Percentiles rank a stretch among this genome's conserved stretches.
Conservation (phyloP, 2,888 invertebrate species). For the Axea sp. region DNA sequence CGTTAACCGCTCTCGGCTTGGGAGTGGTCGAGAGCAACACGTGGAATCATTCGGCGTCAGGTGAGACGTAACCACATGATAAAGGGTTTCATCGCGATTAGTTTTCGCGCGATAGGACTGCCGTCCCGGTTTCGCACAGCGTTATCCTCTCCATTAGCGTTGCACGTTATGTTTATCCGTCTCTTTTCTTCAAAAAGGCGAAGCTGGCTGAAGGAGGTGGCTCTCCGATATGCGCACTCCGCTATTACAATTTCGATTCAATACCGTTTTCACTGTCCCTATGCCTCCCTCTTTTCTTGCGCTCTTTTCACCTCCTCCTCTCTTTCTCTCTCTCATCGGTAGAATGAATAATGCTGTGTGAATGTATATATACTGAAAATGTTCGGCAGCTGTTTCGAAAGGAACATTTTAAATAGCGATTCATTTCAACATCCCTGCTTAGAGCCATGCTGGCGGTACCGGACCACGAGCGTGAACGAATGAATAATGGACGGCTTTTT, state of each 20-base stretch:
- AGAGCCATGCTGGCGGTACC: slow-evolving; percentile 3
- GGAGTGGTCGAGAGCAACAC: slow-evolving; percentile 73
- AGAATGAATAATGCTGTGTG: slow-evolving; percentile 37
- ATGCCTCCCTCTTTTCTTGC: neutral
- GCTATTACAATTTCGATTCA: slow-evolving; percentile 52
- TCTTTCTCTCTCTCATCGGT: neutral
- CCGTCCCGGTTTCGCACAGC: too few relatives aligned
- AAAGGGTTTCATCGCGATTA: slow-evolving; percentile 56
- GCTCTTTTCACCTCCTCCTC: too few relatives aligned
- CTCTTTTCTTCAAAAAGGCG: slow-evolving; percentile 25
- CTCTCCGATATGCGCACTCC: slow-evolving; percentile 45
- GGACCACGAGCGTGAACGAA: slow-evolving; percentile 18
- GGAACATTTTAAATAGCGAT: slow-evolving; percentile 47
- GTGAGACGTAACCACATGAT: slow-evolving; percentile 58
- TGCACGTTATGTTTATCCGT: slow-evolving; percentile 3
- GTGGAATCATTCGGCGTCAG: slow-evolving; percentile 71
- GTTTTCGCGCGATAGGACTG: slow-evolving; percentile 37
- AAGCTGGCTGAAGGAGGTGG: slow-evolving; percentile 20
- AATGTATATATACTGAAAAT: slow-evolving; percentile 22
- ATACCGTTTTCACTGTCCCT: slow-evolving; percentile 6
- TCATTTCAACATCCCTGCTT: slow-evolving; percentile 3
- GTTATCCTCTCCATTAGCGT: neutral
- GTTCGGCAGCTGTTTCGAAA: slow-evolving; percentile 25
- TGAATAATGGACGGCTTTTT: slow-evolving; percentile 51
- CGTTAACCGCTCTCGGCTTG: slow-evolving; percentile 70